phyloP scores from a whole-genome alignment of 2,888 invertebrate species.

The Synergus laeviventris region DNA sequence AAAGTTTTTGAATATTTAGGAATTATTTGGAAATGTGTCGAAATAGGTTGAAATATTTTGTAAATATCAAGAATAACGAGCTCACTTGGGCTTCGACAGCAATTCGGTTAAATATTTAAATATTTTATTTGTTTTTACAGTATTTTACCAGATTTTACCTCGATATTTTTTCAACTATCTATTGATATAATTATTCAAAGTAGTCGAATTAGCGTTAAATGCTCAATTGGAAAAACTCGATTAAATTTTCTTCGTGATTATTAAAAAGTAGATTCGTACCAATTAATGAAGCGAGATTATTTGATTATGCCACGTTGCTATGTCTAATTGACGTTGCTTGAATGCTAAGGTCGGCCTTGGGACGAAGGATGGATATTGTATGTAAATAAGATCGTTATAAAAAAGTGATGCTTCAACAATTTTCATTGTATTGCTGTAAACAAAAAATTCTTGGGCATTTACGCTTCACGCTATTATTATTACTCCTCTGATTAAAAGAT shows the following conservation, averaged over 20 bases:
- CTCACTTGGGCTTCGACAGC: too few species aligned
- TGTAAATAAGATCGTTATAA: constrained; percentile 5
- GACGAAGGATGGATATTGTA: not conserved
- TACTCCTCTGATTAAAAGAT: constrained; percentile 18
- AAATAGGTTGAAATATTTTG: too few species aligned
- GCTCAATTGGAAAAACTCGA: not conserved
- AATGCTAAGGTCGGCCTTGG: constrained; percentile 7
- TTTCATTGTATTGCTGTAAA: constrained; percentile 29
- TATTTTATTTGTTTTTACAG: too few species aligned
- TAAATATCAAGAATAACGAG: too few species aligned
- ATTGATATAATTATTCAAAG: not conserved
- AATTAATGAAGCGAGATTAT: not conserved
- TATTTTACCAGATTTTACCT: too few species aligned
- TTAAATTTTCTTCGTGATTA: not conserved
- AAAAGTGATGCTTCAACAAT: constrained; percentile 4
- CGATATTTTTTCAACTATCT: not conserved
- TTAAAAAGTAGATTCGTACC: not conserved
- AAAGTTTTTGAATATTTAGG: too few species aligned
- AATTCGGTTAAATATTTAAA: too few species aligned
- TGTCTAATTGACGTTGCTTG: constrained; percentile 1
- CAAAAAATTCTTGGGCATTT: not conserved
- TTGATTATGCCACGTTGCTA: not conserved
- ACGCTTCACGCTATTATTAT: constrained; percentile 16
- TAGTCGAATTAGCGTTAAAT: not conserved
- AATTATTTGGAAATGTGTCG: too few species aligned